These are phyloP conservation scores for Pogonocherus hispidulus DNA, from an alignment of 2,888 invertebrate genomes.

Conservation along the genomic window DNA sequence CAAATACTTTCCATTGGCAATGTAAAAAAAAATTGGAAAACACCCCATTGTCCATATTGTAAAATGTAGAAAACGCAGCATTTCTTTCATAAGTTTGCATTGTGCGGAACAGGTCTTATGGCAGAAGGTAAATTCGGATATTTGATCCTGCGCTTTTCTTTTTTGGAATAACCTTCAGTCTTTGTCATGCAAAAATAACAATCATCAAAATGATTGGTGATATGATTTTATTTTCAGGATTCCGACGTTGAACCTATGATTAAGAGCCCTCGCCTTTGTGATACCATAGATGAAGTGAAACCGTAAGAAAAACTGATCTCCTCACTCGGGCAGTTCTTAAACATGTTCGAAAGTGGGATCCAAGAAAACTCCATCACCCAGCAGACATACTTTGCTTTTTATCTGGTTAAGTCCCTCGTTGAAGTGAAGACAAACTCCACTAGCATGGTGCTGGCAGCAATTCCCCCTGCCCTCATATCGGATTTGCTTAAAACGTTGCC, in stretches of 20 bases:
- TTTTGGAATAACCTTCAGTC: too few species aligned
- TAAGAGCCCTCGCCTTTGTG: constrained; percentile 60
- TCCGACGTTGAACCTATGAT: constrained; percentile 57
- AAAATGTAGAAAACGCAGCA: too few species aligned
- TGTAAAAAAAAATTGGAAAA: too few species aligned
- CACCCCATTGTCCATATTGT: too few species aligned
- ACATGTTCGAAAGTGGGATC: constrained; percentile 74
- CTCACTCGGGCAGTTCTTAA: constrained; percentile 79
- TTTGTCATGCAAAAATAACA: too few species aligned
- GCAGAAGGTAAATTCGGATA: too few species aligned
- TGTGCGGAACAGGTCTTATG: too few species aligned
- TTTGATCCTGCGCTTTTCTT: too few species aligned
- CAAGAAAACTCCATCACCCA: constrained; percentile 84
- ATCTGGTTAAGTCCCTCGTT: constrained; percentile 82
- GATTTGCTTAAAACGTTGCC: constrained; percentile 85
- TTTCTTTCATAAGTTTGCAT: too few species aligned
- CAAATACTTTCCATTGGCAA: too few species aligned
- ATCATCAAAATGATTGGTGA: too few species aligned
- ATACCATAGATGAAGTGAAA: constrained; percentile 51
- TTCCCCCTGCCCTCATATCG: constrained; percentile 83
- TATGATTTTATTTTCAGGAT: constrained; percentile 57
- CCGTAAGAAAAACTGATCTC: constrained; percentile 62
- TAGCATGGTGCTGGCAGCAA: constrained; percentile 77
- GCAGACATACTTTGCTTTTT: constrained; percentile 86
- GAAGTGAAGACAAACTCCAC: constrained; percentile 76